Evolutionary conservation across 2,797 vertebrate species (phyloP), one percentile per base, ranked within the genome.

Genomic region (Chanos chanos): DNA sequence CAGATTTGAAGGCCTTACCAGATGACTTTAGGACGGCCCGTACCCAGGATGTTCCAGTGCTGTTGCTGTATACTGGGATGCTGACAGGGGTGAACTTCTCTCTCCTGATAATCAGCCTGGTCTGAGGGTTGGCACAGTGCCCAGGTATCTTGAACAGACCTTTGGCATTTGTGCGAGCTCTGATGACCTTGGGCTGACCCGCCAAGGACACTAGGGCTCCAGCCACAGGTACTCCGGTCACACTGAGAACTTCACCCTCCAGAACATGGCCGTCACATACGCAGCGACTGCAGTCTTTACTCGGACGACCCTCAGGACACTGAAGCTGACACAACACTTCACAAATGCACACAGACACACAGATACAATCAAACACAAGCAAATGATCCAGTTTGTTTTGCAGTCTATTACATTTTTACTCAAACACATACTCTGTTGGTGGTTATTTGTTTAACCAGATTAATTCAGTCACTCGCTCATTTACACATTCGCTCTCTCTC

Each of bases 91-190:
- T 79, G 50, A 93, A 98, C 59, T 90, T 92, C 0, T 92, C 86
- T 5, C 84, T 88, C 40, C 71, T 84, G 74, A 93, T 88, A 0
- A 82, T 86, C 72, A 98, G 0, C 1, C 75, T 83, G 40, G 80
- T 82, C 1, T 2, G 40, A 10, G 33, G 74, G 47, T 74, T 76
- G 1, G 84, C 85, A 57, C 96, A 98, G 54, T 93, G 44, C 21
- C 91, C 92, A 0, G 18, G n/a, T 1, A 88, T 59, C 0, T n/a
- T 45, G 77, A 99, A 95, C 25, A 44, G 83, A 7, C 96, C 95
- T 0, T 56, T 87, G 43, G 53, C 63, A 5, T 96, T 79, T 0
- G 90, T 93, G 4, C 4, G 85, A 10, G 87, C 85, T 31, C 78
- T 66, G 21, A 80, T 73, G 21, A 83, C 61, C 1, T 76, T 82